A percentile compares a stretch with the other conserved stretches of the same genome.
Conservation (phyloP, 2,113 vertebrate genomes). For the Hemibagrus wyckioides region DNA sequence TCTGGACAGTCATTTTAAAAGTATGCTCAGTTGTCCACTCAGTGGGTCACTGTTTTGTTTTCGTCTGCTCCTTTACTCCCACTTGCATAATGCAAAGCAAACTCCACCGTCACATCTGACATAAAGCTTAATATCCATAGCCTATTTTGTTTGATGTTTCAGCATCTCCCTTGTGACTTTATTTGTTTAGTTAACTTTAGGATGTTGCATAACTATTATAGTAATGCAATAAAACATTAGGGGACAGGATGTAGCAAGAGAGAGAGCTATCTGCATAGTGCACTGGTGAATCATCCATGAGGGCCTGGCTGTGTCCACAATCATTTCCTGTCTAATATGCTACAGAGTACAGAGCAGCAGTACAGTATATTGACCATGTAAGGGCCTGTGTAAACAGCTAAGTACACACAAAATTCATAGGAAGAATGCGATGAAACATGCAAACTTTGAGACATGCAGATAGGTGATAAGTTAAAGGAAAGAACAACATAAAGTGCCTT, state of each 20-base stretch:
- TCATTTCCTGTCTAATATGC: slow-evolving; percentile 45
- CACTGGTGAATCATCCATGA: slow-evolving; percentile 38
- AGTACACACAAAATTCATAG: neutral
- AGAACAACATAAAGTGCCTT: neutral
- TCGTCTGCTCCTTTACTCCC: neutral
- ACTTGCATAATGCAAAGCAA: slow-evolving; percentile 9
- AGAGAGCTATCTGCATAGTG: slow-evolving; percentile 30
- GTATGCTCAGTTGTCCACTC: neutral
- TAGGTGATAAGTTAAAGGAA: neutral
- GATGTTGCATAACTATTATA: slow-evolving; percentile 39
- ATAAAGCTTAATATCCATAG: neutral
- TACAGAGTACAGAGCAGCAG: neutral
- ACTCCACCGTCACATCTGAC: neutral
- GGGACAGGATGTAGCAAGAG: slow-evolving; percentile 23
- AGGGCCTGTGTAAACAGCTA: slow-evolving; percentile 6
- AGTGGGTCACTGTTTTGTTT: neutral
- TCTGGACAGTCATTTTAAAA: neutral
- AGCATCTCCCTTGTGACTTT: neutral
- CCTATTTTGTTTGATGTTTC: slow-evolving; percentile 12
- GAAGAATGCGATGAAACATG: neutral
- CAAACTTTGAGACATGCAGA: neutral
- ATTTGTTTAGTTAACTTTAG: slow-evolving; percentile 29
- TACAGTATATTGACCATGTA: slow-evolving; percentile 10
- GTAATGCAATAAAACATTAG: slow-evolving; percentile 27
- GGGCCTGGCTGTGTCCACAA: slow-evolving; percentile 41